Evolutionary conservation across 1,140 invertebrate species (phyloP).

Genomic region (Drosophila kikkawai): DNA sequence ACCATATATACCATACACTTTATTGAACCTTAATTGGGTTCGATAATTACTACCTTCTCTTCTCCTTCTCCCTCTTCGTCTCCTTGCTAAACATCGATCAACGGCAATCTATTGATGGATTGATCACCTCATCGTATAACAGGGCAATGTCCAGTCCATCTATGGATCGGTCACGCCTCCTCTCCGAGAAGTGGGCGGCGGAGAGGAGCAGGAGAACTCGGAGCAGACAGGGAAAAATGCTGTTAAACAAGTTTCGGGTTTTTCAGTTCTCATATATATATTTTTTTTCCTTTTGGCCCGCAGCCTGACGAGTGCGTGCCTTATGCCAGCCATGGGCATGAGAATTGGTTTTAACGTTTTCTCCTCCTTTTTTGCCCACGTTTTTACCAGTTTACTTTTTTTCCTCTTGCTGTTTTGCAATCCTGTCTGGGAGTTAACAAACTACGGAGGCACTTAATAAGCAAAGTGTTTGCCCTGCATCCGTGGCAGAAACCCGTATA

Average conservation of each 20-base stretch:
- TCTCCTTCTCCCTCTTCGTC: not conserved
- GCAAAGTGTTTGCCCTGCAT: conserved; percentile 42
- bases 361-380: conserved; percentile 8
- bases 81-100: conserved; percentile 3
- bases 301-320: conserved; percentile 46
- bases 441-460: conserved; percentile 72
- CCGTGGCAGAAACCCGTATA: conserved; percentile 15
- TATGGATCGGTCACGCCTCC: conserved; percentile 18
- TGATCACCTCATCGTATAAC: conserved; percentile 15
- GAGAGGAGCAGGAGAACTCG: not conserved
- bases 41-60: conserved; percentile 6
- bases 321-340: conserved; percentile 64
- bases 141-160: conserved; percentile 27
- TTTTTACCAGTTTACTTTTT: conserved; percentile 22
- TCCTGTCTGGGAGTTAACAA: conserved; percentile 44
- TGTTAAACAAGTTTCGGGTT: conserved; percentile 70
- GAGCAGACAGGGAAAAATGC: conserved; percentile 57
- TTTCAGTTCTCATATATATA: conserved; percentile 36
- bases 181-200: conserved; percentile 32
- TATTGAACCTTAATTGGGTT: not conserved
- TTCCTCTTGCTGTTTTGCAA: conserved; percentile 10
- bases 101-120: conserved; percentile 18
- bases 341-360: conserved; percentile 40
- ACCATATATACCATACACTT: not conserved
- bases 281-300: conserved; percentile 22